A percentile compares a stretch with the other conserved stretches of the same genome.
Conservation (phyloP, 1,140 invertebrate species). For the Drosophila rufa region DNA sequence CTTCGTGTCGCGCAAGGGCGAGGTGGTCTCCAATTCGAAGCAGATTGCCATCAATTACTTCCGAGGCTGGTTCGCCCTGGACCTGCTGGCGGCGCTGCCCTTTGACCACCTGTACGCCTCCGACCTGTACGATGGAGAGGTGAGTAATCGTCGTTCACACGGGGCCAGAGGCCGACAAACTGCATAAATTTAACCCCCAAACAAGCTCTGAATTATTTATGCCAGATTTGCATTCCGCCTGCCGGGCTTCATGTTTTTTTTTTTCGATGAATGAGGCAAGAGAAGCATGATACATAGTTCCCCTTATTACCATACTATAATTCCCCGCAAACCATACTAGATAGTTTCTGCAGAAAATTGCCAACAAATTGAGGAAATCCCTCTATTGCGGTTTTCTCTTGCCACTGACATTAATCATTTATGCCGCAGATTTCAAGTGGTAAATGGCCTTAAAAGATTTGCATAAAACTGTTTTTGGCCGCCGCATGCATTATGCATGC, state of each 20-base stretch:
- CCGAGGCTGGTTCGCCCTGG: conserved; percentile 97
- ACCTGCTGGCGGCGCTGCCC: conserved; percentile 97
- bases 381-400: neutral
- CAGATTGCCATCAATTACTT: conserved; percentile 96
- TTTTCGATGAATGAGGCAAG: neutral
- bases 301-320: neutral
- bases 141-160: conserved; percentile 86
- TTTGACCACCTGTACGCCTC: conserved; percentile 97
- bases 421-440: conserved; percentile 62
- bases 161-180: neutral
- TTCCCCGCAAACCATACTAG: neutral
- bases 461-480: conserved; percentile 57
- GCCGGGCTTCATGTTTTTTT: neutral
- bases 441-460: conserved; percentile 72
- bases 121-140: conserved; percentile 93
- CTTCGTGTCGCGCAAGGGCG: conserved; percentile 99
- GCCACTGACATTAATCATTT: conserved; percentile 59
- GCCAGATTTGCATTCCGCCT: conserved; percentile 32
- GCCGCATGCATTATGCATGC: conserved; percentile 66
- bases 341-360: conserved; percentile 1
- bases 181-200: conserved; percentile 36
- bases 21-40: conserved; percentile 97
- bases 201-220: conserved; percentile 28
- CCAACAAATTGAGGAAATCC: conserved; percentile 33
- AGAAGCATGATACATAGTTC: conserved; percentile 4